phyloP scores from a whole-genome alignment of 2,888 invertebrate species.

The Lasioglossum leucozonium region DNA sequence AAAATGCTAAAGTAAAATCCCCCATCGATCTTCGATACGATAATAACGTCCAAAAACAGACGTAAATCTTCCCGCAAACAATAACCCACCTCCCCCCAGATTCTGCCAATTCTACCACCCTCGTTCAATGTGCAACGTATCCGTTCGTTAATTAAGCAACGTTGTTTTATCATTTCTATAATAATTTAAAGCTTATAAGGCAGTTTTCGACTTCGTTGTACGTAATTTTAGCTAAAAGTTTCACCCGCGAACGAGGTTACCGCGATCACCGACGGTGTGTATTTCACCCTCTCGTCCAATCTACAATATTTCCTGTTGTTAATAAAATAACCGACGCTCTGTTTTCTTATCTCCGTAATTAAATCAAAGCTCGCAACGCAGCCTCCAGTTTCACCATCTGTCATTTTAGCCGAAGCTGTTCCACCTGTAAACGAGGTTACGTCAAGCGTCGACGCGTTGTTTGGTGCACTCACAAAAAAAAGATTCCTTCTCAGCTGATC shows the following conservation, averaged over 20 bases:
- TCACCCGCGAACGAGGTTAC: neutral
- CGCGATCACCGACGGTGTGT: too few species aligned
- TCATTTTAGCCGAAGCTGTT: neutral
- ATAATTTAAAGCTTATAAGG: neutral
- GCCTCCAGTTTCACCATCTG: neutral
- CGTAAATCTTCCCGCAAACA: neutral
- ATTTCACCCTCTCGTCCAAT: too few species aligned
- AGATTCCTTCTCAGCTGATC: neutral
- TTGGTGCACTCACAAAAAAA: neutral
- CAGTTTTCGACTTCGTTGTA: neutral
- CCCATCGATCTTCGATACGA: constrained; percentile 21
- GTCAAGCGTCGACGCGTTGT: neutral
- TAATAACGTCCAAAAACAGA: neutral
- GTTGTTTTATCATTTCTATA: neutral
- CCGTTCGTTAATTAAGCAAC: neutral
- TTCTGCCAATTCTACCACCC: neutral
- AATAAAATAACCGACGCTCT: too few species aligned
- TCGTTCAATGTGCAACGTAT: neutral
- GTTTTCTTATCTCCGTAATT: neutral
- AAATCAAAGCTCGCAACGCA: neutral
- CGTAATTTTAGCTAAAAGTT: neutral
- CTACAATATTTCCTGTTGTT: too few species aligned
- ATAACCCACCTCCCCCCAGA: neutral
- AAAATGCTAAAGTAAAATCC: constrained; percentile 67
- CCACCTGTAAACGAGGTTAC: neutral